Conservation (phyloP, 2,797 vertebrate genomes). For the Poecilia wingei region DNA sequence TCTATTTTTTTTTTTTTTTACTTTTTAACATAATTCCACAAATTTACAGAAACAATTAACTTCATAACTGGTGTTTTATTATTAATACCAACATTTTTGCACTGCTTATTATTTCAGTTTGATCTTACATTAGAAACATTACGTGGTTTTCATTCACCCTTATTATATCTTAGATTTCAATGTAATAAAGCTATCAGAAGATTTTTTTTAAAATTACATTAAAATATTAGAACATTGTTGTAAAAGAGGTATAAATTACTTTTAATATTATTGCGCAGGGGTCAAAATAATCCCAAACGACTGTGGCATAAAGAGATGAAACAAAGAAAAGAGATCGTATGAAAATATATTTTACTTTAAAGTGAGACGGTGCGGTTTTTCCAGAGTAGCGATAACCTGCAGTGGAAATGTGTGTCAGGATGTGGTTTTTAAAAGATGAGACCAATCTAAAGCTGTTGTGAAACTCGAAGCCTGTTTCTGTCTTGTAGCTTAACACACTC, state of each 20-base stretch:
- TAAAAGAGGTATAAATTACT: neutral
- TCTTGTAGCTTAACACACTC: constrained; percentile 30
- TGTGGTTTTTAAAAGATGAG: neutral
- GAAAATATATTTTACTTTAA: neutral
- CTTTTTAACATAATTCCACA: neutral
- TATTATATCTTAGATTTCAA: neutral
- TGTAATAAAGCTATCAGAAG: neutral
- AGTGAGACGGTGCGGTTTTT: neutral
- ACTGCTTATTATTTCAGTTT: neutral
- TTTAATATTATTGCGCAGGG: neutral
- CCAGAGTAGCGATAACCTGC: neutral
- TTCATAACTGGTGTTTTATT: neutral
- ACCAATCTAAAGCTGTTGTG: constrained; percentile 55
- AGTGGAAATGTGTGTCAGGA: neutral
- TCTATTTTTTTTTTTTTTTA: neutral
- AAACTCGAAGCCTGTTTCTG: constrained; percentile 28
- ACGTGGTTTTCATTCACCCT: neutral
- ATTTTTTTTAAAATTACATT: neutral
- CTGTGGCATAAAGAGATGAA: neutral
- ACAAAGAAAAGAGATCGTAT: neutral
- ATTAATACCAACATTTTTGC: neutral
- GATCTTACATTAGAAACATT: neutral
- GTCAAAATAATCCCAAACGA: neutral
- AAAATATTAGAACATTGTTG: neutral
- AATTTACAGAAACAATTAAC: neutral